Evolutionary conservation across 2,888 invertebrate genomes (phyloP), one percentile per base, ranked within the genome.

Genomic region (Gnatocerus cornutus): DNA sequence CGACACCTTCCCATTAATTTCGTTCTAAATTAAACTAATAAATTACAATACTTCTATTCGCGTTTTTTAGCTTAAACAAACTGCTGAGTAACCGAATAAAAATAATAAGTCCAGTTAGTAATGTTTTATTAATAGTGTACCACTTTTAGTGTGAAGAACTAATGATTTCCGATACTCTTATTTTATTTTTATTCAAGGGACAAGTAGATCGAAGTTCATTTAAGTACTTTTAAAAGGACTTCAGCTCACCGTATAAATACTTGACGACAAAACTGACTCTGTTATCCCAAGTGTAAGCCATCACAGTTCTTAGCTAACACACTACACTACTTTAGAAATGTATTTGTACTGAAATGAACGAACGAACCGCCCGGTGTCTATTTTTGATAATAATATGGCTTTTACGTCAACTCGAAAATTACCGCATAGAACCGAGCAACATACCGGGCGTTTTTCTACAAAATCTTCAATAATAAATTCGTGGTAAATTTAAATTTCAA

Each of bases 211-310:
- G n/a, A n/a, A n/a, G n/a, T n/a, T n/a, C n/a, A n/a, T n/a, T n/a
- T n/a, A n/a, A n/a, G n/a, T n/a, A n/a, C n/a, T n/a, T n/a, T n/a
- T n/a, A 21, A 21, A 21, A 21, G 4, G 21, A 21, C 21, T n/a
- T n/a, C n/a, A 80, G 88, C 91, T 90, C 86, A 94, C 94, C 94
- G 82, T 94, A 94, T 79, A 94, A 89, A 85, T 92, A 92, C 83
- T 90, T 90, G 77, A 94, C 93, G 82, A 94, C 91, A 85, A 94
- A 94, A 81, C 89, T 90, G 74, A 94, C 93, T 83, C 94, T 89
- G 85, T 92, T 94, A 82, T 94, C 92, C 94, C 94, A 94, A 81
- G 90, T 89, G 86, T 93, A 93, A 68, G 93, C 92, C 93, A 93
- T 93, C 43, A 29, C 71, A 13, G 55, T 8, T 39, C 10, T 27